phyloP scores from a whole-genome alignment of 2,113 vertebrate species.

The Scytalopus superciliaris region DNA sequence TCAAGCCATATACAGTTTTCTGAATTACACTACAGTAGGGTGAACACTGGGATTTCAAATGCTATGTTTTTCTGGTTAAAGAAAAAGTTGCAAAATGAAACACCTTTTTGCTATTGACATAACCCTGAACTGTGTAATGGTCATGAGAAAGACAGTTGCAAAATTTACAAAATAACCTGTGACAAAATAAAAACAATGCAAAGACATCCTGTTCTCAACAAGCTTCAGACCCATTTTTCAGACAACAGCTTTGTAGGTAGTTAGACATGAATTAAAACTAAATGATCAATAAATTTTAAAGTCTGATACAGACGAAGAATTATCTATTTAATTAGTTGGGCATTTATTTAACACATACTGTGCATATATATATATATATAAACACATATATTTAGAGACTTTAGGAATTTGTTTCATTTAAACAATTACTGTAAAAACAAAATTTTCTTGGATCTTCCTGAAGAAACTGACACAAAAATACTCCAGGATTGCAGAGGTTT shows the following conservation, averaged over 20 bases:
- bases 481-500: neutral
- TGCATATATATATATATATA: no score
- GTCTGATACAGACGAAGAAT: neutral
- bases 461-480: neutral
- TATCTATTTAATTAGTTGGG: neutral
- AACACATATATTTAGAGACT: neutral
- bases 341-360: neutral
- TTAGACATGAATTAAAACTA: neutral
- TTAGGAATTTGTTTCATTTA: neutral
- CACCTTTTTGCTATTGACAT: neutral
- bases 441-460: neutral
- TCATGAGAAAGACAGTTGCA: neutral
- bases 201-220: neutral
- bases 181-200: neutral
- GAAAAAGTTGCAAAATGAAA: neutral
- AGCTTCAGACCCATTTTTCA: neutral
- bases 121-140: neutral
- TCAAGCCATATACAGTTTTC: neutral
- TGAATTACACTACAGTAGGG: neutral
- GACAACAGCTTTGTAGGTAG: neutral
- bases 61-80: neutral
- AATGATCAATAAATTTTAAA: neutral
- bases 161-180: neutral
- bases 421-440: neutral
- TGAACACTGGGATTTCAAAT: neutral